Conservation (phyloP, 1,140 invertebrate species). For the Apis cerana region DNA sequence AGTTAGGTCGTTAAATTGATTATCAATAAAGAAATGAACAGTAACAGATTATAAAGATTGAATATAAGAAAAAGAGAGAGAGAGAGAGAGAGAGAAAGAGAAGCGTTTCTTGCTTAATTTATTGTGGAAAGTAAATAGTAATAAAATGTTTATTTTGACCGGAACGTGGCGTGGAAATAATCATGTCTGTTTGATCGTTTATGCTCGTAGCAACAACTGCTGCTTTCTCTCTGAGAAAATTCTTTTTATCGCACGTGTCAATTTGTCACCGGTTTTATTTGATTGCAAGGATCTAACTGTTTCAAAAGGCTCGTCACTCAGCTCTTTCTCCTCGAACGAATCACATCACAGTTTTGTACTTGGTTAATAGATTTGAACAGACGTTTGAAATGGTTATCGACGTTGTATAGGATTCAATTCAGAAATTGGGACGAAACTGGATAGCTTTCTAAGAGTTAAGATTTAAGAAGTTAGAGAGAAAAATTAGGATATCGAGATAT, state of each 20-base stretch:
- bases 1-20: too few species aligned
- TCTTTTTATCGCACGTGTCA: not conserved
- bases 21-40: conserved; percentile 8
- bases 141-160: conserved; percentile 20
- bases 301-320: not conserved
- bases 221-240: conserved; percentile 27
- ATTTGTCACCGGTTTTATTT: conserved; percentile 31
- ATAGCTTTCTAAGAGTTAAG: not conserved
- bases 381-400: not conserved
- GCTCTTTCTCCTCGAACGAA: not conserved
- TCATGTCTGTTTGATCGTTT: conserved; percentile 3
- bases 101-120: not conserved
- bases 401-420: not conserved
- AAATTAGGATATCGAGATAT: not conserved
- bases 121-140: conserved; percentile 5
- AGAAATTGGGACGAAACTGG: not conserved
- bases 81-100: too few species aligned
- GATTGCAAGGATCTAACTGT: not conserved
- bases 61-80: not conserved
- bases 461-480: not conserved
- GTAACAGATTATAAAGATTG: not conserved
- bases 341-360: not conserved
- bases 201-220: too few species aligned
- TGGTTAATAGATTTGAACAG: too few species aligned
- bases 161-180: not conserved